Base-by-base conservation (phyloP, 2,888 invertebrate genomes). In the Rhimphoctona megacephalus region DNA sequence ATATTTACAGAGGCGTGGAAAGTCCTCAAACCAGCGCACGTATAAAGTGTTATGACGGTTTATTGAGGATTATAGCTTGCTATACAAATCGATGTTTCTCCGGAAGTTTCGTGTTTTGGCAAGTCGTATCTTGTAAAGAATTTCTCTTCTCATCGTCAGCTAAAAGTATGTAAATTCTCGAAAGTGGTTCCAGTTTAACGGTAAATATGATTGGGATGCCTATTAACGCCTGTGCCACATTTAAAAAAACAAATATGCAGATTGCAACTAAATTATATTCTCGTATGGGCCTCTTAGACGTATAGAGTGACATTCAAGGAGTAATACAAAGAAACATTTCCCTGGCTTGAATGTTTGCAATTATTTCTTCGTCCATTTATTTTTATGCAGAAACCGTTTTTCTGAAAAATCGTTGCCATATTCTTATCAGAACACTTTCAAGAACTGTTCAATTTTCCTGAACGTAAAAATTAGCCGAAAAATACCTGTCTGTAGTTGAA, bases 1-100 rank as follows among this genome's bases (percentile, higher is more conserved):
- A 30, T 49, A 30, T 70, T 70, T 70, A 11, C 46, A 70, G 70
- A 30, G 30, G 61, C 46, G 46, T 70, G 30, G 17, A 70, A 19
- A 4, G 70, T 19, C 19, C 30, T 69, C 17, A 46, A 11, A 49
- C 46, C 8, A 30, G 11, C 30, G 5, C 61, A 30, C 61, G 61
- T 61, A 61, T 30, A 30, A 61, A 30, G 6, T 6, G 6, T 17
- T 61, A 61, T 6, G 61, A 61, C 17, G 61, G 61, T 30, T 61
- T 61, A 61, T 61, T 6, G 17, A 30, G 30, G 30, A 61, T 61
- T 61, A 30, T 61, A 61, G 17, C 5, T 61, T 30, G 61, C 61
- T 61, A 30, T 17, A 17, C 30, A 17, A 61, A 30, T 30, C 30
- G 6, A 17, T 61, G 3, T 17, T 0, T 17, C 30, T 30, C 17